Base-by-base conservation (phyloP, 2,888 invertebrate species). In the Pterostichus madidus region DNA sequence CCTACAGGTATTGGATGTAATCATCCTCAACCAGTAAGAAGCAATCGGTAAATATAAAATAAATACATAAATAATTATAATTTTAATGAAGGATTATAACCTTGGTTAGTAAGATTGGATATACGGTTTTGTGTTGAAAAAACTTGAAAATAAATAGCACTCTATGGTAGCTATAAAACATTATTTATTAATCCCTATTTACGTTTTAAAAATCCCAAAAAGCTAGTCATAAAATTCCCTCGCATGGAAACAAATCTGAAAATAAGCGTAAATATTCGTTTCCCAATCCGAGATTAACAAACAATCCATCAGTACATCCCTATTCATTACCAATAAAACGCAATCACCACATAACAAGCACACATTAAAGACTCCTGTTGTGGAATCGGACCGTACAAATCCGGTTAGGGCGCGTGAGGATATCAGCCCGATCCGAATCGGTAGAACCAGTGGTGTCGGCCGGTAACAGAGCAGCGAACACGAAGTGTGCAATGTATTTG, bases 111-210 rank as follows among this genome's bases (percentile, higher is more conserved):
- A 39, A 5, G 1, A 39, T 5, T 6, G 5, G 6, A 39, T 39
- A 5, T 39, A 39, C 39, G 5, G 39, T 39, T 39, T 39, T 39
- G 39, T 7, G 5, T 24, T 39, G 8, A 39, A 6, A 39, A 39
- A 39, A 39, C 3, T 5, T 39, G 39, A 39, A 39, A 39, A 39
- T 5, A 39, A 39, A 39, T 39, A 2, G 5, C 7, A 0, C 39
- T 39, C 39, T 39, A 39, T 24, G 5, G 39, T 8, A 39, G 5
- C 39, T 39, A 39, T 8, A 39, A 39, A 39, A 64, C 32, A 71
- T 44, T 71, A 71, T 71, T 71, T 71, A 71, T 71, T 71, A 71
- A 71, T 71, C 44, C 68, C 68, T 71, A 44, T 71, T 71, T 71
- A 71, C 68, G 68, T 46, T 71, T 56, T 71, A 71, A 71, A 71